Percentiles rank a stretch among this genome's conserved stretches.
Evolutionary conservation across 2,797 vertebrate genomes (phyloP).

Genomic region (Phataginus tricuspis): DNA sequence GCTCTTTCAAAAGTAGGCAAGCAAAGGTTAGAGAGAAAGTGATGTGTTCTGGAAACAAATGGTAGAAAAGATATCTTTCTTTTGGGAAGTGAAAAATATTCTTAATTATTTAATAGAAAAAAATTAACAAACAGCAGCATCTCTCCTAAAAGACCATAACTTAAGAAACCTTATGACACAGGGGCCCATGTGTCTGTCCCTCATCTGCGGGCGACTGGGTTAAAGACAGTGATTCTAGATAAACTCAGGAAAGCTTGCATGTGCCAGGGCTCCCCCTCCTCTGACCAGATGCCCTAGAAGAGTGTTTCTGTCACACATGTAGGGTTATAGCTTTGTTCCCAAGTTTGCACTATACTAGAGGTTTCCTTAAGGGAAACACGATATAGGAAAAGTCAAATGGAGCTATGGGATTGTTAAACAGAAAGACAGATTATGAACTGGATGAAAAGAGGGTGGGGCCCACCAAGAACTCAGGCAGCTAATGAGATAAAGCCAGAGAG

Average conservation of each 20-base stretch:
- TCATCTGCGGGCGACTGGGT: accelerated
- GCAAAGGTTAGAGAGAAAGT: neutral
- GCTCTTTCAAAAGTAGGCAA: neutral
- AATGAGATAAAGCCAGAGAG: too few relatives aligned
- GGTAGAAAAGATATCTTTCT: neutral
- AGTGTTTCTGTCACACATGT: accelerated
- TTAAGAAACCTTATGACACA: too few relatives aligned
- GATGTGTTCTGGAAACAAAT: too few relatives aligned
- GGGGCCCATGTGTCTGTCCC: neutral
- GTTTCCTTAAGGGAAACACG: accelerated
- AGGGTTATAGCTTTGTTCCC: neutral
- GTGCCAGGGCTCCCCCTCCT: accelerated
- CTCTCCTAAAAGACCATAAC: accelerated
- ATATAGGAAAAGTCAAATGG: neutral
- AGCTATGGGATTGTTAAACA: too few relatives aligned
- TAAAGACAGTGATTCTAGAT: neutral
- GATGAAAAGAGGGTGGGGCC: too few relatives aligned
- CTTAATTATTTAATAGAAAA: neutral
- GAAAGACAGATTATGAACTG: too few relatives aligned
- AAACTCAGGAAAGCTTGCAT: accelerated
- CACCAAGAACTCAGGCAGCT: too few relatives aligned
- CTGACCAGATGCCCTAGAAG: neutral
- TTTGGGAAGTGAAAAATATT: neutral
- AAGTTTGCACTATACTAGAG: accelerated
- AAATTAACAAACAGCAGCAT: neutral